Conservation (phyloP, 2,113 vertebrate genomes). For the Carollia perspicillata region DNA sequence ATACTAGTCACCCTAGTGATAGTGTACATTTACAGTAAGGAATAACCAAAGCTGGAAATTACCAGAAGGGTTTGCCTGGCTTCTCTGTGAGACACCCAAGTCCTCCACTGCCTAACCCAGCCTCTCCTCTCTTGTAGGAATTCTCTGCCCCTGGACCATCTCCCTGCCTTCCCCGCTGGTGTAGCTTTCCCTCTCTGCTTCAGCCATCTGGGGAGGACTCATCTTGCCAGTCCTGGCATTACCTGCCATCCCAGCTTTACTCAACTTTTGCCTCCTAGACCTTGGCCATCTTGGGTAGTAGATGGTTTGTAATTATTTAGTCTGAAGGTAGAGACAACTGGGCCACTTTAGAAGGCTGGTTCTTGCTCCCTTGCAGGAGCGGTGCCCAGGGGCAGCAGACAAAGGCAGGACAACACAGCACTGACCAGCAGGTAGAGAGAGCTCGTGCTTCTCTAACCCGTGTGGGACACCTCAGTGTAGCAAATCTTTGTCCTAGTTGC, state of each 20-base stretch:
- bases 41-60: background rate
- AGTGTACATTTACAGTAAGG: background rate
- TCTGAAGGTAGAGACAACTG: background rate
- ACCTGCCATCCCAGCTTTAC: background rate
- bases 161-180: background rate
- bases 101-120: background rate
- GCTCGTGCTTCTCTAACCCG: background rate
- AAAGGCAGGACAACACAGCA: background rate
- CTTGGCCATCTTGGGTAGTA: background rate
- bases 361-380: background rate
- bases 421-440: background rate
- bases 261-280: background rate
- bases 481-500: background rate
- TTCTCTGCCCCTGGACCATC: background rate
- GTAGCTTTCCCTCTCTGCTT: background rate
- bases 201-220: background rate
- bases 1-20: background rate
- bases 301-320: background rate
- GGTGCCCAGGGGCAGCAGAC: background rate
- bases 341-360: background rate
- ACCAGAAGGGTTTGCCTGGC: background rate
- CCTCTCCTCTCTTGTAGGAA: background rate
- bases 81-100: background rate
- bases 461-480: background rate
- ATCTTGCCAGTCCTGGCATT: background rate